A percentile compares a stretch with the other conserved stretches of the same genome.
phyloP scores from a whole-genome alignment of 2,888 invertebrate genomes.

The Proisotoma minuta region DNA sequence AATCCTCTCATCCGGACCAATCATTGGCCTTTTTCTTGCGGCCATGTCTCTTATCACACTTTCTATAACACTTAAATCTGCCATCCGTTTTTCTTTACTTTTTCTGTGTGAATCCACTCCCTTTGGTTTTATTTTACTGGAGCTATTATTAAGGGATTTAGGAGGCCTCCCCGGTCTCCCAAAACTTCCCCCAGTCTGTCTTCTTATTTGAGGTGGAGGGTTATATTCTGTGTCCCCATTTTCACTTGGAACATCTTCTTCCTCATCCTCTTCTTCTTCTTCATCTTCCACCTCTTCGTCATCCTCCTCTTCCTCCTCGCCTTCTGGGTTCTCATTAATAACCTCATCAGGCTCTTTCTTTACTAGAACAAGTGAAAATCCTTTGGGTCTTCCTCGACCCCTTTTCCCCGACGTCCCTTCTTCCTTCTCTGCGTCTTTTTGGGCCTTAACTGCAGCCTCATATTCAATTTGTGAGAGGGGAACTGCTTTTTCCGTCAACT shows the following conservation, averaged over 20 bases:
- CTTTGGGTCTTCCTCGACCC: conserved; percentile 19
- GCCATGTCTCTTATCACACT: conserved; percentile 3
- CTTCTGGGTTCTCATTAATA: no score
- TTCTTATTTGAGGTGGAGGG: neutral
- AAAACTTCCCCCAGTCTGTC: neutral
- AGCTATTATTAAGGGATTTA: neutral
- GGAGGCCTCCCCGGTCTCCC: neutral
- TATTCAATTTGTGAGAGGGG: conserved; percentile 19
- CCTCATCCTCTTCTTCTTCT: conserved; percentile 3
- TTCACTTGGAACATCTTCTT: neutral
- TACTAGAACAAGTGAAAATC: neutral
- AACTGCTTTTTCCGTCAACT: conserved; percentile 25
- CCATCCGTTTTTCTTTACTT: neutral
- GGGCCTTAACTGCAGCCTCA: conserved; percentile 3
- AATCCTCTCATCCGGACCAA: neutral
- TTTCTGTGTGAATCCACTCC: neutral
- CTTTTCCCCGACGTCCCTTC: neutral
- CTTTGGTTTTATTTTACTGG: neutral
- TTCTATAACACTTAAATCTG: conserved; percentile 9
- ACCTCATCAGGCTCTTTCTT: conserved; percentile 5
- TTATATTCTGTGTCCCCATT: conserved; percentile 7
- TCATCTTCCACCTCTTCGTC: conserved; percentile 8
- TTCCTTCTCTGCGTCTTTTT: neutral
- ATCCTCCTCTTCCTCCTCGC: conserved; percentile 1
- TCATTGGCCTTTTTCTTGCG: neutral